Conservation (phyloP, 1,140 invertebrate species). For the Nasonia vitripennis region DNA sequence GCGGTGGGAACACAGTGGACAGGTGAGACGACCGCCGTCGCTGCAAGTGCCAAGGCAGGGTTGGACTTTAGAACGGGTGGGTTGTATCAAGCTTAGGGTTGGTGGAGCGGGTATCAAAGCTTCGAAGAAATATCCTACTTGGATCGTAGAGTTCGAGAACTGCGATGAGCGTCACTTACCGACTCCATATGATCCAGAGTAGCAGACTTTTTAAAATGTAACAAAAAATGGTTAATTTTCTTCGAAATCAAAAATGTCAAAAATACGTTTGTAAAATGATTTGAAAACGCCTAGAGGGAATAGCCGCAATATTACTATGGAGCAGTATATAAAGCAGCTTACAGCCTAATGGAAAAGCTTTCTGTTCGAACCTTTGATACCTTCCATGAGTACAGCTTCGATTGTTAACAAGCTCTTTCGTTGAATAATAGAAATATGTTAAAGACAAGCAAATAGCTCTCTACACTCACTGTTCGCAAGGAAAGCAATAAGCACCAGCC, state of each 20-base stretch:
- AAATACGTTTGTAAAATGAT: no score
- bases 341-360: background rate
- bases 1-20: conserved; percentile 87
- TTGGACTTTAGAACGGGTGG: no score
- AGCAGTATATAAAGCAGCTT: no score
- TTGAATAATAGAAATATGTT: conserved; percentile 29
- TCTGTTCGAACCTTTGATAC: conserved; percentile 23
- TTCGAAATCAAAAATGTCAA: background rate
- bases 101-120: background rate
- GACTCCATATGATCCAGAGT: conserved; percentile 45
- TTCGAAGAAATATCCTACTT: background rate
- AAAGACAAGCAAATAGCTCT: conserved; percentile 31
- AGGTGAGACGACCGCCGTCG: conserved; percentile 84
- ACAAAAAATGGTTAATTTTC: background rate
- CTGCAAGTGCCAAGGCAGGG: conserved; percentile 69
- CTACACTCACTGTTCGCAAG: conserved; percentile 82
- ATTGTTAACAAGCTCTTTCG: conserved; percentile 16
- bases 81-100: background rate
- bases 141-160: background rate
- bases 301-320: no score
- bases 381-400: background rate
- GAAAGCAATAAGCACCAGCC: conserved; percentile 79
- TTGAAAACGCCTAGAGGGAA: no score
- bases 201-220: conserved; percentile 37
- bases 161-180: conserved; percentile 38